These are phyloP conservation scores for Epistrophella euchroma DNA, from an alignment of 2,888 invertebrate species.

Conservation along the genomic window DNA sequence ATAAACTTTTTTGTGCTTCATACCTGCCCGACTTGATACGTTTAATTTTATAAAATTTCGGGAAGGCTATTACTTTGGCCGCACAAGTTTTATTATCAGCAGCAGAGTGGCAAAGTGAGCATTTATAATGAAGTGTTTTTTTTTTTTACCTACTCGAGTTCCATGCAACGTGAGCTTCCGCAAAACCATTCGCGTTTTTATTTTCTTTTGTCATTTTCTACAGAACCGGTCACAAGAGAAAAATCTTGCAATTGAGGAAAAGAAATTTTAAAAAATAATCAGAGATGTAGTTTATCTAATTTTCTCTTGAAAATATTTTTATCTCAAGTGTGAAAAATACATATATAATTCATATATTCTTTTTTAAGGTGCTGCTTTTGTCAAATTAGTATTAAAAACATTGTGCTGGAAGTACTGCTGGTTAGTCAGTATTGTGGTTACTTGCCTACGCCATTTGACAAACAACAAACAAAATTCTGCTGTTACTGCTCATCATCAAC, in stretches of 20 bases:
- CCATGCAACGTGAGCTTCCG: slow-evolving; percentile 31
- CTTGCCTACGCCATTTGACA: slow-evolving; percentile 44
- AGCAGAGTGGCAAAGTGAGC: slow-evolving; percentile 34
- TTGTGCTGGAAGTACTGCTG: slow-evolving; percentile 50
- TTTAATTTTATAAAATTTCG: slow-evolving; percentile 42
- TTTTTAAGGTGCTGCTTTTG: slow-evolving; percentile 35
- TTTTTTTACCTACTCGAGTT: background rate
- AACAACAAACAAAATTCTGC: slow-evolving; percentile 17
- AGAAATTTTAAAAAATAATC: slow-evolving; percentile 7
- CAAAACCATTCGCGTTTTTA: slow-evolving; percentile 45
- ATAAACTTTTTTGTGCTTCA: slow-evolving; percentile 57
- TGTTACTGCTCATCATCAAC: background rate
- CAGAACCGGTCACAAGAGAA: slow-evolving; percentile 62
- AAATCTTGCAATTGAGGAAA: slow-evolving; percentile 21
- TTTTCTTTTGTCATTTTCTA: background rate
- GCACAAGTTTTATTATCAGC: slow-evolving; percentile 36
- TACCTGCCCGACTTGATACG: slow-evolving; percentile 21
- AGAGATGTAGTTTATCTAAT: slow-evolving; percentile 39
- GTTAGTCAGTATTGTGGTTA: slow-evolving; percentile 29
- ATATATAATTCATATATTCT: background rate
- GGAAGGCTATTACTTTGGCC: slow-evolving; percentile 39
- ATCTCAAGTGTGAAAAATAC: background rate
- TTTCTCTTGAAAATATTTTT: slow-evolving; percentile 11
- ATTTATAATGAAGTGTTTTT: slow-evolving; percentile 18
- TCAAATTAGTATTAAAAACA: slow-evolving; percentile 42